Base-by-base conservation (phyloP, 2,888 invertebrate species). In the Drosophila multiciliata region DNA sequence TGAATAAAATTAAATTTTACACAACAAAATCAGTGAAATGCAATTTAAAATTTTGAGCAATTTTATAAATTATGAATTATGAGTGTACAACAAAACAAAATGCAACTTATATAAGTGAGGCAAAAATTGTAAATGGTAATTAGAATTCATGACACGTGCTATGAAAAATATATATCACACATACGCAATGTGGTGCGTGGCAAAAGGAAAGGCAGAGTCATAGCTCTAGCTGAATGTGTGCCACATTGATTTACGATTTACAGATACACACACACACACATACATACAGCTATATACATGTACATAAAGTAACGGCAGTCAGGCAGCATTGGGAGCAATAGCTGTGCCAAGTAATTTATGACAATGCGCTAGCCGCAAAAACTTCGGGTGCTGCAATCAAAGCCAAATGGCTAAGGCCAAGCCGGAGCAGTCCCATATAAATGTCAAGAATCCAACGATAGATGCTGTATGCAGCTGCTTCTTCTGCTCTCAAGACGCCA, bases 111-210 rank as follows among this genome's bases (percentile, higher is more conserved):
- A 48, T 11, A 35, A 58, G 63, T 45, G 64, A 32, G 60, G 60
- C 62, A 63, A 66, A 82, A 84, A 82, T 29, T 5, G 29, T 29
- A 29, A 29, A 29, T 29, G 79, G 90, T 90, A 90, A 89, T 89
- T 89, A 89, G 90, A 89, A 89, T 90, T 89, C 89, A 89, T 82
- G 87, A 85, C 90, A 90, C 90, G 90, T 80, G 55, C 84, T 83
- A 73, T 86, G 87, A 90, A 89, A 86, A 88, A 81, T 85, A 88
- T 85, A 83, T 86, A 85, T 85, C 83, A 87, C 85, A 82, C 89
- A 87, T 87, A 89, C 82, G 89, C 82, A 89, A 78, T 74, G 82
- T 59, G 49, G 35, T 58, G 57, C 35, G n/a, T 50, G 48, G 35
- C 32, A 52, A 69, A 66, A 66, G 67, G 64, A 29, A 59, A 62